Percentiles rank a stretch among this genome's conserved stretches.
These are phyloP conservation scores for Eupithecia exiguata DNA, from an alignment of 2,888 invertebrate genomes.

Conservation along the genomic window DNA sequence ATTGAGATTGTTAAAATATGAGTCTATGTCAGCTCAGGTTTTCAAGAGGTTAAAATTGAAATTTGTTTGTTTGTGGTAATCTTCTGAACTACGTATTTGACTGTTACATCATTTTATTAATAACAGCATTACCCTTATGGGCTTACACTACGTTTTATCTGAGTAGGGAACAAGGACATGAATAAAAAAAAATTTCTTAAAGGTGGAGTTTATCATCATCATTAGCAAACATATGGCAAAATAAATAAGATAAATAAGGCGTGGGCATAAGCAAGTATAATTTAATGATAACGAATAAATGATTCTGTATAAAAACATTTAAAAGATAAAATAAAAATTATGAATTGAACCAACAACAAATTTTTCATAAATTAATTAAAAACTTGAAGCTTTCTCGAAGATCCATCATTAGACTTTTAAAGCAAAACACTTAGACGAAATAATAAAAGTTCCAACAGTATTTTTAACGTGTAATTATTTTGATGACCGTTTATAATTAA, in stretches of 20 bases:
- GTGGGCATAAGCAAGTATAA: background rate
- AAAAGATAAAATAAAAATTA: background rate
- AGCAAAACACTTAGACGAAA: constrained; percentile 24
- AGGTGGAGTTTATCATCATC: too few species aligned
- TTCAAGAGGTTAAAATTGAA: background rate
- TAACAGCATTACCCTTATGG: background rate
- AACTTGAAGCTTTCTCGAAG: constrained; percentile 27
- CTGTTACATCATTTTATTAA: background rate
- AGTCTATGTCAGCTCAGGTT: constrained; percentile 2
- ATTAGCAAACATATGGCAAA: background rate
- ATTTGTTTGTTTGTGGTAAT: background rate
- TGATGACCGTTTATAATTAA: background rate
- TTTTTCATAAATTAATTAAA: constrained; percentile 12
- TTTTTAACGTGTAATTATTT: background rate
- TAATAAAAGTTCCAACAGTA: constrained; percentile 27
- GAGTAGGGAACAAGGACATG: background rate
- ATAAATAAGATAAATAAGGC: background rate
- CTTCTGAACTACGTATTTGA: background rate
- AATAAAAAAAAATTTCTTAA: background rate
- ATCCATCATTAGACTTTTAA: constrained; percentile 30
- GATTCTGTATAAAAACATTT: background rate
- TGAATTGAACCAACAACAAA: background rate
- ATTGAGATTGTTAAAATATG: constrained; percentile 10
- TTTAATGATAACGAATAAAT: background rate
- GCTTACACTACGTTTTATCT: background rate